Evolutionary conservation across 2,888 invertebrate genomes (phyloP).

Genomic region (Byasa hedistus): DNA sequence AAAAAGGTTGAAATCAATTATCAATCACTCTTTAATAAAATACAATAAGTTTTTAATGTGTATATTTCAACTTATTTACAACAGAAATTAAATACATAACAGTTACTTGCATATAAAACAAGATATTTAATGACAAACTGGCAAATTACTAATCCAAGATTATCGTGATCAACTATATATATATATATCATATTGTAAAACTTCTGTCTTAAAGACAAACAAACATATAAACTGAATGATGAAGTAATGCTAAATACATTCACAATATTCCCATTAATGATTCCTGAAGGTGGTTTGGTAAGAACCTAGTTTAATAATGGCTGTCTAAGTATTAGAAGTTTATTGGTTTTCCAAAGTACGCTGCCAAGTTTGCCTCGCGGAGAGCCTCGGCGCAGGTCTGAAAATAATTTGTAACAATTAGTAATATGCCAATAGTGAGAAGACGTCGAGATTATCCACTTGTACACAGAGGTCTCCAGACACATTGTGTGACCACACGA

Average conservation of each 20-base stretch:
- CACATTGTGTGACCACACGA: too few species aligned
- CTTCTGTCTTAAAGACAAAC: background rate
- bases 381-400: constrained; percentile 98
- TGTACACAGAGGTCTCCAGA: too few species aligned
- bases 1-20: background rate
- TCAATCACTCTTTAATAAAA: background rate
- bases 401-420: constrained; percentile 44
- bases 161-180: constrained; percentile 33
- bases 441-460: too few species aligned
- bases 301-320: constrained; percentile 30
- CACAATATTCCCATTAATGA: constrained; percentile 69
- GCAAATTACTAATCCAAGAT: constrained; percentile 50
- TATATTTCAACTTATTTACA: constrained; percentile 68
- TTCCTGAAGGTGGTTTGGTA: constrained; percentile 49
- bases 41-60: constrained; percentile 36
- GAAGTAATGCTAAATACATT: background rate
- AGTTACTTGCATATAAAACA: constrained; percentile 59
- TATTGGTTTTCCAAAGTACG: constrained; percentile 97
- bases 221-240: background rate
- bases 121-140: constrained; percentile 39
- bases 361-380: constrained; percentile 97
- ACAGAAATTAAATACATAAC: constrained; percentile 63
- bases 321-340: constrained; percentile 85
- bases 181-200: background rate
- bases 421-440: background rate